phyloP scores from a whole-genome alignment of 1,140 invertebrate genomes.

The Cheumatopsyche charites region DNA sequence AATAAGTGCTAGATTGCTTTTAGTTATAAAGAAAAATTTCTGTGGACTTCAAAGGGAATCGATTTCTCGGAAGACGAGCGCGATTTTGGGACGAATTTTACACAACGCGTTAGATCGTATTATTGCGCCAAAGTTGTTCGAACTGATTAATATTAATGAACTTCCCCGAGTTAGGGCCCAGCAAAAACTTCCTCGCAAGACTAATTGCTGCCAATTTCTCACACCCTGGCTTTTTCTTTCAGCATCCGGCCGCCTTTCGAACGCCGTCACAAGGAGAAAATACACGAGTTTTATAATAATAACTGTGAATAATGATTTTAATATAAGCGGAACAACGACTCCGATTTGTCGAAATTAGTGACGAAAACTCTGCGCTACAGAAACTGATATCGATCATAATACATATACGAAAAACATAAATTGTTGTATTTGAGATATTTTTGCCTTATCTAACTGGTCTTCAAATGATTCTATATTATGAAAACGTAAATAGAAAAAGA shows the following conservation, averaged over 20 bases:
- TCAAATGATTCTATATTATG: too few species aligned
- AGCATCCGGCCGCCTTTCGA: constrained; percentile 13
- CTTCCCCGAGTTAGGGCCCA: constrained; percentile 3
- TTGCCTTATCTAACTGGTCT: too few species aligned
- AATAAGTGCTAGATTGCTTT: not conserved
- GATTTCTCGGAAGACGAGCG: not conserved
- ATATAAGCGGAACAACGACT: constrained; percentile 8
- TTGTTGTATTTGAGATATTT: too few species aligned
- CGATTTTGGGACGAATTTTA: constrained; percentile 8
- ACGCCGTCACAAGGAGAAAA: constrained; percentile 6
- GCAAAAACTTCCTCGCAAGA: constrained; percentile 18
- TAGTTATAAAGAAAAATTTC: constrained; percentile 1
- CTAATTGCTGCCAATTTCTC: constrained; percentile 18
- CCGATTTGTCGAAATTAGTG: constrained; percentile 6
- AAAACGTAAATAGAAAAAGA: too few species aligned
- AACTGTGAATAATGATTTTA: constrained; percentile 21
- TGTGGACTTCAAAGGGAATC: not conserved
- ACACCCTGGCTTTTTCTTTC: constrained; percentile 9
- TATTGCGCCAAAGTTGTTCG: constrained; percentile 7
- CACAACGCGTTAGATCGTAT: constrained; percentile 9
- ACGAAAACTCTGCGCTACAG: too few species aligned
- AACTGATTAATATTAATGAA: constrained; percentile 23
- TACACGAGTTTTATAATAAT: constrained; percentile 20
- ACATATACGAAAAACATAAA: too few species aligned
- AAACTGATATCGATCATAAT: too few species aligned